Conservation (phyloP, 2,888 invertebrate genomes). For the Heliconius cydno region DNA sequence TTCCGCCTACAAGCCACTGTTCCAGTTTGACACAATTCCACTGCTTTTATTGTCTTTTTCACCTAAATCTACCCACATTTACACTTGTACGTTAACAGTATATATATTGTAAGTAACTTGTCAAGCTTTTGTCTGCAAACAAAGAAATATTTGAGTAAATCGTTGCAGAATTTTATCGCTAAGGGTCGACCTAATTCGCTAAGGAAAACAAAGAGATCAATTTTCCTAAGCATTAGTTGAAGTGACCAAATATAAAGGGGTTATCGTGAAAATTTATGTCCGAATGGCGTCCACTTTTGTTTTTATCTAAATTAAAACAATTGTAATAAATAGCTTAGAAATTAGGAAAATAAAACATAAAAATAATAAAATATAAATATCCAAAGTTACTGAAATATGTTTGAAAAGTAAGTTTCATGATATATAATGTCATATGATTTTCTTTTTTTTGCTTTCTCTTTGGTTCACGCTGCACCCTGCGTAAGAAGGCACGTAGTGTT, state of each 20-base stretch:
- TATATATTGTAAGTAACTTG: neutral
- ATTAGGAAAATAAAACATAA: neutral
- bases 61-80: too few relatives aligned
- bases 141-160: constrained; percentile 29
- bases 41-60: too few relatives aligned
- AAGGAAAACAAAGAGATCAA: constrained; percentile 32
- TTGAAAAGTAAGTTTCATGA: too few relatives aligned
- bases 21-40: too few relatives aligned
- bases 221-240: constrained; percentile 38
- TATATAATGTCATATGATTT: too few relatives aligned
- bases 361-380: neutral
- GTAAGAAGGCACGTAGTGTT: too few relatives aligned
- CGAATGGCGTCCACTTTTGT: neutral
- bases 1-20: too few relatives aligned
- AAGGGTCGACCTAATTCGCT: constrained; percentile 19
- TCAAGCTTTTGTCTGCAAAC: constrained; percentile 21
- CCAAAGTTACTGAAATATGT: neutral
- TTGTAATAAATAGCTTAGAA: neutral
- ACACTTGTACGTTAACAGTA: too few relatives aligned
- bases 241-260: constrained; percentile 37
- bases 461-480: too few relatives aligned
- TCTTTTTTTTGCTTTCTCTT: too few relatives aligned
- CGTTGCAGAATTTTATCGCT: constrained; percentile 29
- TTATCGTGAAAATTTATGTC: constrained; percentile 38
- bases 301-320: constrained; percentile 7